A percentile compares a stretch with the other conserved stretches of the same genome.
phyloP scores from a whole-genome alignment of 1,140 invertebrate species.

The Orussus abietinus region DNA sequence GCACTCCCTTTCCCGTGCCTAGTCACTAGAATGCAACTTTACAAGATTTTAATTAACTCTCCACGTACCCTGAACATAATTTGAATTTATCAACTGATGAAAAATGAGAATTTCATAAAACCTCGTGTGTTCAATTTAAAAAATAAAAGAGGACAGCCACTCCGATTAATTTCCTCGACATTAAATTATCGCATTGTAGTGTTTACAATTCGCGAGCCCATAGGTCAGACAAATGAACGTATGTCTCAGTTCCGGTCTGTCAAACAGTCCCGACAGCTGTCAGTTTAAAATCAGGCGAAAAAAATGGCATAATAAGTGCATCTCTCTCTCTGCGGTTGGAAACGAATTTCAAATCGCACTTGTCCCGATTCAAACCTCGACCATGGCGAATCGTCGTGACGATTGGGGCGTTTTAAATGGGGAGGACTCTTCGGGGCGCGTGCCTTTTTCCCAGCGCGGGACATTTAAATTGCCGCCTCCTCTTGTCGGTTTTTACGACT shows the following conservation, averaged over 20 bases:
- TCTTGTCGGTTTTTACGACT: too few relatives aligned
- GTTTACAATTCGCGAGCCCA: slow-evolving; percentile 3
- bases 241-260: slow-evolving; percentile 39
- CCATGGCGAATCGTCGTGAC: slow-evolving; percentile 42
- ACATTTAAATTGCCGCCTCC: slow-evolving; percentile 22
- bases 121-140: slow-evolving; percentile 12
- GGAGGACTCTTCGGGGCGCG: slow-evolving; percentile 31
- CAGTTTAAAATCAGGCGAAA: slow-evolving; percentile 44
- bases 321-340: neutral
- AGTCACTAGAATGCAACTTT: slow-evolving; percentile 10
- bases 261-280: slow-evolving; percentile 45
- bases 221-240: slow-evolving; percentile 14
- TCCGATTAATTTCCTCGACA: slow-evolving; percentile 20
- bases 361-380: slow-evolving; percentile 33
- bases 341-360: slow-evolving; percentile 28
- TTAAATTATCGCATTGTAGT: slow-evolving; percentile 13
- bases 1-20: slow-evolving; percentile 17
- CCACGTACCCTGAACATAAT: neutral
- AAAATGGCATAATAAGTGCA: slow-evolving; percentile 29
- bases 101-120: slow-evolving; percentile 1
- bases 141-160: slow-evolving; percentile 6
- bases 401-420: slow-evolving; percentile 44
- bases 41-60: slow-evolving; percentile 3
- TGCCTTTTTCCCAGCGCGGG: slow-evolving; percentile 14
- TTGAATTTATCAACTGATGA: neutral